These are phyloP conservation scores for Acanthopleura granulata DNA, from an alignment of 2,888 invertebrate species.

Conservation along the genomic window DNA sequence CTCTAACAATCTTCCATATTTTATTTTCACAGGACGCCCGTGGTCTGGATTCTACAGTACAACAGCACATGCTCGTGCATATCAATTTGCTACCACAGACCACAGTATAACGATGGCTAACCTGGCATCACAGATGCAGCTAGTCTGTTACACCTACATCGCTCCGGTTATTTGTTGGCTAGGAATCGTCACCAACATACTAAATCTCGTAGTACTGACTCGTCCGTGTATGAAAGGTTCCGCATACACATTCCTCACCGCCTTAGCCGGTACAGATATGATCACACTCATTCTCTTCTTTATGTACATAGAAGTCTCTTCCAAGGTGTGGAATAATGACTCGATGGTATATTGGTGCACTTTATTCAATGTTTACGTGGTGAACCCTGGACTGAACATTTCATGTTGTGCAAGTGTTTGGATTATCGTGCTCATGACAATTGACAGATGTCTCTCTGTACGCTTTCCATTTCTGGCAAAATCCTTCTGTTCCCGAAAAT, in stretches of 20 bases:
- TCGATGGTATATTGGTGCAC: not conserved
- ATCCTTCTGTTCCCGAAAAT: slow-evolving; percentile 53
- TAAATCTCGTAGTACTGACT: slow-evolving; percentile 60
- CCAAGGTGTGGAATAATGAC: slow-evolving; percentile 18
- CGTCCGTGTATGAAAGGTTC: slow-evolving; percentile 60
- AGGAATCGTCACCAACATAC: slow-evolving; percentile 61
- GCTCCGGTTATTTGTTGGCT: slow-evolving; percentile 57
- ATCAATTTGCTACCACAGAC: no score
- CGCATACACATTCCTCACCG: slow-evolving; percentile 63
- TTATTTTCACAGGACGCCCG: no score
- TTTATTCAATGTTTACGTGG: not conserved
- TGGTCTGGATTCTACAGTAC: no score
- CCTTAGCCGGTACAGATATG: slow-evolving; percentile 59
- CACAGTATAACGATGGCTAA: no score
- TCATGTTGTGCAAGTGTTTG: slow-evolving; percentile 59
- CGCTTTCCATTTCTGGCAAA: slow-evolving; percentile 60
- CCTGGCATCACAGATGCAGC: slow-evolving; percentile 20
- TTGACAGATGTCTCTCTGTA: slow-evolving; percentile 61
- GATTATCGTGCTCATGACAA: slow-evolving; percentile 60
- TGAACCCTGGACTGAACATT: slow-evolving; percentile 43
- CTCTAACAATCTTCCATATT: no score
- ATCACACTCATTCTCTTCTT: slow-evolving; percentile 54
- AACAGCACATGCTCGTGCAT: no score
- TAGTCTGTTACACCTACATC: slow-evolving; percentile 48
- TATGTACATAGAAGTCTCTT: slow-evolving; percentile 35